phyloP scores from a whole-genome alignment of 2,113 vertebrate species.

The Cololabis saira region DNA sequence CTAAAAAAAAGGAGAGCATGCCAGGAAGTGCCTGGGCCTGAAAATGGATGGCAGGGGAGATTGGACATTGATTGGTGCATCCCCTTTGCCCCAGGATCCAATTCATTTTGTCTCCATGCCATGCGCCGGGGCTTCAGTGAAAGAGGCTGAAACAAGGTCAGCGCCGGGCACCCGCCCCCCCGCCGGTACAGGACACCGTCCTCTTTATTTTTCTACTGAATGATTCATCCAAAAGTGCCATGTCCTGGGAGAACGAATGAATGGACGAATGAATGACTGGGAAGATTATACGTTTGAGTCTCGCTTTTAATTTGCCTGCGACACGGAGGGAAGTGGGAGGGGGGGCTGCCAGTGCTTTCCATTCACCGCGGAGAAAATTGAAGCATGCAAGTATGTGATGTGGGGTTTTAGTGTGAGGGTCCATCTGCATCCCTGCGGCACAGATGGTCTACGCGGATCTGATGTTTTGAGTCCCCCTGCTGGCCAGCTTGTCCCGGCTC shows the following conservation, averaged over 20 bases:
- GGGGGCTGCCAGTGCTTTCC: slow-evolving; percentile 64
- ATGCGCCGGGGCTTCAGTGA: slow-evolving; percentile 31
- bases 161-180: slow-evolving; percentile 24
- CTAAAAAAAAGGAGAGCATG: slow-evolving; percentile 14
- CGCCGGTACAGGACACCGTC: slow-evolving; percentile 21
- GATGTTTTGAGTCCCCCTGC: slow-evolving; percentile 69
- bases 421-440: slow-evolving; percentile 63
- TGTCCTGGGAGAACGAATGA: slow-evolving; percentile 32
- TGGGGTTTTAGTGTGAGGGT: slow-evolving; percentile 61
- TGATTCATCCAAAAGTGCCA: slow-evolving; percentile 53
- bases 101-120: slow-evolving; percentile 61
- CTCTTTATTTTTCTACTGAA: slow-evolving; percentile 45
- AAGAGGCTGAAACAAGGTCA: slow-evolving; percentile 56
- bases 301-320: slow-evolving; percentile 52
- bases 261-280: slow-evolving; percentile 37
- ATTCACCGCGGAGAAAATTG: slow-evolving; percentile 68
- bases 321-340: slow-evolving; percentile 22
- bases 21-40: slow-evolving; percentile 59
- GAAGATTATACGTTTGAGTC: slow-evolving; percentile 55
- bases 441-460: slow-evolving; percentile 60
- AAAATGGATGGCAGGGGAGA: slow-evolving; percentile 46
- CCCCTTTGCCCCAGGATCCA: slow-evolving; percentile 56
- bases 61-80: slow-evolving; percentile 61
- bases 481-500: slow-evolving; percentile 47
- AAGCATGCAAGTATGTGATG: slow-evolving; percentile 65